A percentile compares a stretch with the other conserved stretches of the same genome.
Conservation (phyloP, 2,797 vertebrate species). For the Melanotaenia pygmaea region DNA sequence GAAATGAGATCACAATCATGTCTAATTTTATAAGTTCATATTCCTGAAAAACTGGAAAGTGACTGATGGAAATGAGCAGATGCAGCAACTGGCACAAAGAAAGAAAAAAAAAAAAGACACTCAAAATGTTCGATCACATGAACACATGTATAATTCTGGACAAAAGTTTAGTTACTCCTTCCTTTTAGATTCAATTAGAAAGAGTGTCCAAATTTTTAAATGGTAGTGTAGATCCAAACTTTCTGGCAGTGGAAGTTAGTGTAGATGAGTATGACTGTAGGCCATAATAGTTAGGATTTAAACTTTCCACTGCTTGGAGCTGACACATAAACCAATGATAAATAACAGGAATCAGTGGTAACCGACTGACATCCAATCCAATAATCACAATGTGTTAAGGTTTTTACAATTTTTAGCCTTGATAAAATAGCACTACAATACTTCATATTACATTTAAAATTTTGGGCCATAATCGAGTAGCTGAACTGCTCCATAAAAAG, state of each 20-base stretch:
- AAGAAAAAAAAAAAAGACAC: constrained; percentile 58
- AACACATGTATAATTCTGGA: not conserved
- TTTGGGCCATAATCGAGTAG: not conserved
- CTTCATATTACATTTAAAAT: constrained; percentile 15
- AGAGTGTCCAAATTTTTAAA: not conserved
- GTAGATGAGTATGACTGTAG: not conserved
- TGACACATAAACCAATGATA: constrained; percentile 24
- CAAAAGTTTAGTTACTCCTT: not conserved
- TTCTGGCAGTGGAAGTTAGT: constrained; percentile 29
- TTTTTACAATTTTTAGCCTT: constrained; percentile 12
- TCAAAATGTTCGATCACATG: constrained; percentile 27
- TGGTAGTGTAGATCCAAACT: not conserved
- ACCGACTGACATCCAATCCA: constrained; percentile 4
- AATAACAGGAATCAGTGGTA: constrained; percentile 5
- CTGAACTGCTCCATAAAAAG: not conserved
- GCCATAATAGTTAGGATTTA: constrained; percentile 13
- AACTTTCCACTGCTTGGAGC: constrained; percentile 6
- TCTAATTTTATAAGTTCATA: constrained; percentile 66
- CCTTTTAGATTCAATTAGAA: not conserved
- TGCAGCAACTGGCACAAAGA: constrained; percentile 46
- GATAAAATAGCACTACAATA: constrained; percentile 2
- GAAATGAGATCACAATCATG: constrained; percentile 14
- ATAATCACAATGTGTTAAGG: constrained; percentile 1
- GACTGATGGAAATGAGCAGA: constrained; percentile 20
- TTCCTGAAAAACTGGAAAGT: constrained; percentile 26